Conservation (phyloP, 53 echinoderm and acorn worm species). For the Temnopleurus reevesii region DNA sequence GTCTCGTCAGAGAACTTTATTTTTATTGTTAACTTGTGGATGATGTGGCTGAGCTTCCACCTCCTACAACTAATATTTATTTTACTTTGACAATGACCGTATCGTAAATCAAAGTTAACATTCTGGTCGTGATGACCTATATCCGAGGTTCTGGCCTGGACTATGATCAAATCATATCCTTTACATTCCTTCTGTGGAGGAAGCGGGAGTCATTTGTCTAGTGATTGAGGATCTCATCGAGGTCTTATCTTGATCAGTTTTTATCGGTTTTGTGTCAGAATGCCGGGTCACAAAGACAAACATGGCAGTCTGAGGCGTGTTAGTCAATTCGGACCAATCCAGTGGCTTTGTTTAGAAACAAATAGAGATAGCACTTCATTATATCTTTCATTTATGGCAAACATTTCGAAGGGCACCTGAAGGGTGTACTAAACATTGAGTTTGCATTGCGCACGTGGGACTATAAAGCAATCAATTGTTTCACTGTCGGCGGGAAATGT, state of each 20-base stretch:
- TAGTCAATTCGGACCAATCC: neutral
- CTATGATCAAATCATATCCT: constrained; percentile 4
- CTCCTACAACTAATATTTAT: too few relatives aligned
- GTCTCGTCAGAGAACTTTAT: too few relatives aligned
- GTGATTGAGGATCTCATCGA: neutral
- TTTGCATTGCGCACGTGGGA: neutral
- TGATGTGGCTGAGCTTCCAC: too few relatives aligned
- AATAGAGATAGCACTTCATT: neutral
- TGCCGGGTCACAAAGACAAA: neutral
- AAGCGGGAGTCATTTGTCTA: neutral
- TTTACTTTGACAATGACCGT: neutral
- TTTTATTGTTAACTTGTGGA: too few relatives aligned
- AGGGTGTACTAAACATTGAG: neutral
- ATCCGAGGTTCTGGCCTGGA: neutral
- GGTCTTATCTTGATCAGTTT: neutral
- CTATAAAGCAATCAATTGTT: neutral
- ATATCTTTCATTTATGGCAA: constrained; percentile 13
- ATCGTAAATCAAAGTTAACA: neutral
- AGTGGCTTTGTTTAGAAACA: neutral
- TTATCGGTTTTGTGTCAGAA: neutral
- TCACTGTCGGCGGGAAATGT: too few relatives aligned
- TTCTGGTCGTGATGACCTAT: too few relatives aligned
- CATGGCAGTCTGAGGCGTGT: neutral
- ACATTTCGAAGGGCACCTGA: neutral
- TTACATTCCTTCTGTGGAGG: neutral